A percentile compares a stretch with the other conserved stretches of the same genome.
Evolutionary conservation across 2,797 vertebrate genomes (phyloP).

Genomic region (Allobates femoralis): DNA sequence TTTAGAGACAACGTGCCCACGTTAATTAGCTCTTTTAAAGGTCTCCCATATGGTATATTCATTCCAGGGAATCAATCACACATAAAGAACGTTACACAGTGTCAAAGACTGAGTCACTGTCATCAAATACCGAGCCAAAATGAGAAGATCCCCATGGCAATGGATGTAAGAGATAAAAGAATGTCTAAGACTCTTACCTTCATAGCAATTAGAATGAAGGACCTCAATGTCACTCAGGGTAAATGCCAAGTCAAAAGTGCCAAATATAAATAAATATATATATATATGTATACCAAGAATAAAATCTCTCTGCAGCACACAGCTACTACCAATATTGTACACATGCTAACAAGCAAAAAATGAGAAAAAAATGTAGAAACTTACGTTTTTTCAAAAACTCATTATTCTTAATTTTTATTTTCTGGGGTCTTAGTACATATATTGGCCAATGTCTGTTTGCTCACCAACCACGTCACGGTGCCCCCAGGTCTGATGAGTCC

Average conservation of each 20-base stretch:
- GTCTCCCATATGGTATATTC: slow-evolving; percentile 33
- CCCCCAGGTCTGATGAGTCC: too few relatives aligned
- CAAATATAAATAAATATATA: too few relatives aligned
- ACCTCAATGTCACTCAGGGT: neutral
- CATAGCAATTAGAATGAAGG: neutral
- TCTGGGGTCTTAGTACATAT: too few relatives aligned
- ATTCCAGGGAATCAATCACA: slow-evolving; percentile 28
- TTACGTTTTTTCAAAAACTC: too few relatives aligned
- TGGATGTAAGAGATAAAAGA: neutral
- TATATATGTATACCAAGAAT: too few relatives aligned
- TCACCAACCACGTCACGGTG: too few relatives aligned
- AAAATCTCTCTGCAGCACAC: too few relatives aligned
- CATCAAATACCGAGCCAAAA: slow-evolving; percentile 19
- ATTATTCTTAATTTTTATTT: too few relatives aligned
- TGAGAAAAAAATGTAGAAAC: too few relatives aligned
- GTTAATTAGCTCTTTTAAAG: slow-evolving; percentile 29
- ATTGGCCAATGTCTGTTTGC: too few relatives aligned
- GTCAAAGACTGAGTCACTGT: slow-evolving; percentile 35
- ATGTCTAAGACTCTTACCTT: neutral
- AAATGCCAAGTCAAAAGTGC: neutral
- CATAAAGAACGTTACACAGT: slow-evolving; percentile 8
- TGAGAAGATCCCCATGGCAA: slow-evolving; percentile 4
- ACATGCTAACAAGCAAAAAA: too few relatives aligned
- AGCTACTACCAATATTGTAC: too few relatives aligned
- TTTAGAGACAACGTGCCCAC: neutral